Evolutionary conservation across 2,113 vertebrate genomes (phyloP).

Genomic region (Ctenomys sociabilis): DNA sequence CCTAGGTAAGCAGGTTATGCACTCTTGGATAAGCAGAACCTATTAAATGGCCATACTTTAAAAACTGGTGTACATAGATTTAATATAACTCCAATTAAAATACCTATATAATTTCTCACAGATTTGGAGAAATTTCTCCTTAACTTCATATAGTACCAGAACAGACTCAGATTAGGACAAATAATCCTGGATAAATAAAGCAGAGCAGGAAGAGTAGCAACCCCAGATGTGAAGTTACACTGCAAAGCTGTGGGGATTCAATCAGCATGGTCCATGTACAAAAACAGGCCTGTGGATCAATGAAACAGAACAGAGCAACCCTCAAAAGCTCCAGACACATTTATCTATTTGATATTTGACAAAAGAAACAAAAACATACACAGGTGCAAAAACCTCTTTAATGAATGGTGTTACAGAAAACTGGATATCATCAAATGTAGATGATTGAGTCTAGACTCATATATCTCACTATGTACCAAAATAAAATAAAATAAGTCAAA

Average conservation of each 20-base stretch:
- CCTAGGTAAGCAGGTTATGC: no score
- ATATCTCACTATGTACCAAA: background rate
- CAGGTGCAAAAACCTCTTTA: background rate
- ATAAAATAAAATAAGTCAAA: background rate
- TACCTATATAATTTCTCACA: background rate
- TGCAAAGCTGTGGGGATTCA: background rate
- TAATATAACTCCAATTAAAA: background rate
- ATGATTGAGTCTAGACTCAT: background rate
- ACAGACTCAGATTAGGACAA: background rate
- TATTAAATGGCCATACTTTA: background rate
- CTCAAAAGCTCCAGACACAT: background rate
- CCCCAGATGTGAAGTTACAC: background rate
- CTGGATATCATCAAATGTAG: background rate
- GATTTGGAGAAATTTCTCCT: background rate
- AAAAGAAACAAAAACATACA: background rate
- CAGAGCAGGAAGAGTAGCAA: background rate
- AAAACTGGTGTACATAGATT: background rate
- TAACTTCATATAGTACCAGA: background rate
- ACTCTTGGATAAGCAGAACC: background rate
- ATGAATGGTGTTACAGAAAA: background rate
- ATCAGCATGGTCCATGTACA: background rate
- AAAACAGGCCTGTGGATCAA: background rate
- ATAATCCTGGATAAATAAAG: background rate
- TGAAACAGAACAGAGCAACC: background rate
- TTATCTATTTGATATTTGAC: background rate